phyloP scores from a whole-genome alignment of 2,113 vertebrate genomes.

The Hystrix brachyura region DNA sequence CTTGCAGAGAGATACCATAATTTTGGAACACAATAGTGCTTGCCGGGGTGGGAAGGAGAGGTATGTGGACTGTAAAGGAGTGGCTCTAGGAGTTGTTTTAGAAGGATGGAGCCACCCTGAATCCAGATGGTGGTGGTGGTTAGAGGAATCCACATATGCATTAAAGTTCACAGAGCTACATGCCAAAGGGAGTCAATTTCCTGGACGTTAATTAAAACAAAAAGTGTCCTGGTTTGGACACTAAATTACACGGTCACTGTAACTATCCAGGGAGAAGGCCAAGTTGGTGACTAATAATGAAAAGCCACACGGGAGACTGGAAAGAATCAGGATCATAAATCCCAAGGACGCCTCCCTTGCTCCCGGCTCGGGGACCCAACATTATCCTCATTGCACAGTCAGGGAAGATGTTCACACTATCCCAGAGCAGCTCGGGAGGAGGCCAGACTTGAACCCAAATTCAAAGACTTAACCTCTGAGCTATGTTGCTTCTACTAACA shows the following conservation, averaged over 20 bases:
- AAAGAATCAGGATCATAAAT: not conserved
- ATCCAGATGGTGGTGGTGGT: not conserved
- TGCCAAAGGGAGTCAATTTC: not conserved
- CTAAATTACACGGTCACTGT: slow-evolving; percentile 13
- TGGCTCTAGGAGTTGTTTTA: not conserved
- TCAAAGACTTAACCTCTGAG: not conserved
- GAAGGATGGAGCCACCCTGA: not conserved
- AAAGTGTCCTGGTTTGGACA: not conserved
- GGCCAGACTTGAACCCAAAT: not conserved
- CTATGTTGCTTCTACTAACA: not conserved
- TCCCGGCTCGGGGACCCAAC: fast-evolving
- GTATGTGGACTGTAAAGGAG: not conserved
- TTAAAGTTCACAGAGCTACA: not conserved
- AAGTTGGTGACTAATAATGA: not conserved
- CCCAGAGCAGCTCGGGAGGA: not conserved
- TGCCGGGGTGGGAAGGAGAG: not conserved
- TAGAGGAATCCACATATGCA: not conserved
- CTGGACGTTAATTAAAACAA: slow-evolving; percentile 11
- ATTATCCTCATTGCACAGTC: too few relatives aligned
- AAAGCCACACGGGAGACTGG: not conserved
- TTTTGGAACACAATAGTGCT: not conserved
- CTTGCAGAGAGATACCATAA: not conserved
- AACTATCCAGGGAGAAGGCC: not conserved
- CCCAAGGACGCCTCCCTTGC: not conserved
- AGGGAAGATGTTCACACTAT: not conserved